phyloP scores from a whole-genome alignment of 2,797 vertebrate genomes.

The Euthynnus affinis region DNA sequence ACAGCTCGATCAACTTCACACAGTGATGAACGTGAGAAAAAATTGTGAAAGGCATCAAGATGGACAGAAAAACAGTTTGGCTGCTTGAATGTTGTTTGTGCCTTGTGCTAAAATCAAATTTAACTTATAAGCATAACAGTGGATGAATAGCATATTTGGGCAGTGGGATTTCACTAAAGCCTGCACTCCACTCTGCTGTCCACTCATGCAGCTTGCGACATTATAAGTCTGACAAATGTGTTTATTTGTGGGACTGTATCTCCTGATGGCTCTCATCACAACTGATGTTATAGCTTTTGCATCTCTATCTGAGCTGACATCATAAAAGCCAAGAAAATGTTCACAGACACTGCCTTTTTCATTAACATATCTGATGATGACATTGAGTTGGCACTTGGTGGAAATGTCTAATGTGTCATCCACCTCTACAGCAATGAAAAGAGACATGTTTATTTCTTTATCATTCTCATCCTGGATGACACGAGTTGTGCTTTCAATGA shows the following conservation, averaged over 20 bases:
- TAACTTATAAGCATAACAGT: neutral
- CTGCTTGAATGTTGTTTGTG: neutral
- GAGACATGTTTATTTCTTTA: neutral
- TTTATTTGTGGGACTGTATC: neutral
- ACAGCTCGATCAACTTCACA: neutral
- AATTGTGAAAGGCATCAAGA: conserved; percentile 8
- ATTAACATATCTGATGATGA: conserved; percentile 3
- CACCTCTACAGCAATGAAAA: neutral
- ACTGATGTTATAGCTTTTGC: conserved; percentile 4
- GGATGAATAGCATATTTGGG: neutral
- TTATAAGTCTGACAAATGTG: conserved; percentile 20
- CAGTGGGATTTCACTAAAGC: conserved; percentile 9
- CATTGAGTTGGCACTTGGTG: neutral
- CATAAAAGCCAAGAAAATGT: neutral
- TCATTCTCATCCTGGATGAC: neutral
- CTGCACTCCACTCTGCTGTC: conserved; percentile 9
- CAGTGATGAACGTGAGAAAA: neutral
- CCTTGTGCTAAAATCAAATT: conserved; percentile 8
- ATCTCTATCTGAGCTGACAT: neutral
- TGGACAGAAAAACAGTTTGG: neutral
- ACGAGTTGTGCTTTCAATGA: neutral
- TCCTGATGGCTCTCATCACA: neutral
- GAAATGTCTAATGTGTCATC: neutral
- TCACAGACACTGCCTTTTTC: neutral
- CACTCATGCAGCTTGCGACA: conserved; percentile 18